Conservation (phyloP, 2,888 invertebrate species). For the Petrophora chlorosata region DNA sequence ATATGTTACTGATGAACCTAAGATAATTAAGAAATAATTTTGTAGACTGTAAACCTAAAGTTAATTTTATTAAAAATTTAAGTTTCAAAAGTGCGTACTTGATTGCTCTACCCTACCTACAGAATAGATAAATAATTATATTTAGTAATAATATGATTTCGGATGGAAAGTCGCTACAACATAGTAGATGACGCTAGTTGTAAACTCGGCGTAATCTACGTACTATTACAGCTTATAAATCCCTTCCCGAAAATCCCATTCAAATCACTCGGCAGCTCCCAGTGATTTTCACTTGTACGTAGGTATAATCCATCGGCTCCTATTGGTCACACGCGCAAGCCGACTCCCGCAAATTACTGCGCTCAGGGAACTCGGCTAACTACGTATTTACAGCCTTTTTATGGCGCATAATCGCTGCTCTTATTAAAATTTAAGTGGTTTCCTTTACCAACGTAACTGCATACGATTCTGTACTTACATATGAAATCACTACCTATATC, state of each 20-base stretch:
- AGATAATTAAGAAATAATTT: no score
- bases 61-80: no score
- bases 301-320: slow-evolving; percentile 29
- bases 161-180: no score
- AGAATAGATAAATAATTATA: no score
- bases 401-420: slow-evolving; percentile 77
- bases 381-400: slow-evolving; percentile 79
- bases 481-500: slow-evolving; percentile 3
- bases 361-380: slow-evolving; percentile 67
- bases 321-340: slow-evolving; percentile 8
- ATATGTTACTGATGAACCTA: no score
- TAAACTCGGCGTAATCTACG: no score
- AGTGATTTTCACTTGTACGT: slow-evolving; percentile 11
- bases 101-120: no score
- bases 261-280: background rate
- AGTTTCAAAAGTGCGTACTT: no score
- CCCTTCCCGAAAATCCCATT: background rate
- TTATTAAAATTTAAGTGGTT: slow-evolving; percentile 81
- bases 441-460: slow-evolving; percentile 66
- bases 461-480: slow-evolving; percentile 24
- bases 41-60: no score
- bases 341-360: slow-evolving; percentile 54
- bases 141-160: no score
- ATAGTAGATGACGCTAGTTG: no score
- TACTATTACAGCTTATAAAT: background rate